Conservation (phyloP, 2,797 vertebrate species). For the Cetoscarus ocellatus region DNA sequence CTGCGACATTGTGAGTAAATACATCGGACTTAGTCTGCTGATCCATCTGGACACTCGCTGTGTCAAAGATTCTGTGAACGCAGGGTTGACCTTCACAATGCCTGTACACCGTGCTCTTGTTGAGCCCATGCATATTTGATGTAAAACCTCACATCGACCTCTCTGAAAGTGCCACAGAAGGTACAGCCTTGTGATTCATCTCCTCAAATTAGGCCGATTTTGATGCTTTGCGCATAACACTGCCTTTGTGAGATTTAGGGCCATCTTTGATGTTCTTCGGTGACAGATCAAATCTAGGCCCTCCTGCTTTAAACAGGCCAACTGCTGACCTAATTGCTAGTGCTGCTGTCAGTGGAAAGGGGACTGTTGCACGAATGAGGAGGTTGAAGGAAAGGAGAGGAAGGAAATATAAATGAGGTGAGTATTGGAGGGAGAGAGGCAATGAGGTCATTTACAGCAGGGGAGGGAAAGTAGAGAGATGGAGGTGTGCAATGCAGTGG, state of each 20-base stretch:
- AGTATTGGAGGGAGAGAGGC: slow-evolving; percentile 32
- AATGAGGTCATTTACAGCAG: slow-evolving; percentile 24
- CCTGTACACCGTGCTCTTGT: slow-evolving; percentile 39
- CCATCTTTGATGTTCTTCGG: slow-evolving; percentile 52
- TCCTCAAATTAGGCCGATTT: slow-evolving; percentile 2
- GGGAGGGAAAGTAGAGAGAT: slow-evolving; percentile 22
- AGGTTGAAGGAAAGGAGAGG: slow-evolving; percentile 19
- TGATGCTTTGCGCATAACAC: slow-evolving; percentile 13
- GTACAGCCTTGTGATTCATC: not conserved
- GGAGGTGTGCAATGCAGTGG: slow-evolving; percentile 27
- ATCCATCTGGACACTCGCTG: slow-evolving; percentile 44
- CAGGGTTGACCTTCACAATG: slow-evolving; percentile 58
- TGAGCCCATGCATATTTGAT: slow-evolving; percentile 62
- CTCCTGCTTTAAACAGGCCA: slow-evolving; percentile 76
- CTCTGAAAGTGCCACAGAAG: slow-evolving; percentile 28
- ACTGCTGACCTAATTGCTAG: slow-evolving; percentile 79
- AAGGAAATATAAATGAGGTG: slow-evolving; percentile 26
- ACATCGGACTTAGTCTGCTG: slow-evolving; percentile 6
- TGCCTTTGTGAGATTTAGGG: slow-evolving; percentile 30
- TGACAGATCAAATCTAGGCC: slow-evolving; percentile 62
- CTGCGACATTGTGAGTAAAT: slow-evolving; percentile 32
- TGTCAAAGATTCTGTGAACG: slow-evolving; percentile 44
- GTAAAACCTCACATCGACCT: slow-evolving; percentile 48
- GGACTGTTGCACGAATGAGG: slow-evolving; percentile 41
- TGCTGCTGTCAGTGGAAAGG: slow-evolving; percentile 68